A percentile compares a stretch with the other conserved stretches of the same genome.
phyloP scores from a whole-genome alignment of 2,888 invertebrate genomes.

The Trissolcus japonicus region DNA sequence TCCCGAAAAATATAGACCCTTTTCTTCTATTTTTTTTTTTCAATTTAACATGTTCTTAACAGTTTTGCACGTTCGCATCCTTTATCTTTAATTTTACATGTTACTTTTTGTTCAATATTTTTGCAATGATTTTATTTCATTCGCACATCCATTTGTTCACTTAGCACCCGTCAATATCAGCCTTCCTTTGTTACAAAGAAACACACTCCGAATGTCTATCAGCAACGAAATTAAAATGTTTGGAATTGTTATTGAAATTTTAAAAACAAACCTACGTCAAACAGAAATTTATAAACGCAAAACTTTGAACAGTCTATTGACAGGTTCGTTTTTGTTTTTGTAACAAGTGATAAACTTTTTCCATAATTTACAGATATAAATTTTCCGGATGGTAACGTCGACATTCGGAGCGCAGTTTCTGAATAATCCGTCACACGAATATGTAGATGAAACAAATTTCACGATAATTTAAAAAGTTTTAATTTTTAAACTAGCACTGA shows the following conservation, averaged over 20 bases:
- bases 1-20: conserved; percentile 55
- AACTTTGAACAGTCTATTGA: background rate
- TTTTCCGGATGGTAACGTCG: background rate
- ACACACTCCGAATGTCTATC: conserved; percentile 45
- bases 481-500: conserved; percentile 57
- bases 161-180: conserved; percentile 72
- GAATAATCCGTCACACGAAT: conserved; percentile 21
- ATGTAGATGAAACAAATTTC: conserved; percentile 52
- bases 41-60: conserved; percentile 40
- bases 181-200: conserved; percentile 67
- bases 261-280: background rate
- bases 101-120: conserved; percentile 31
- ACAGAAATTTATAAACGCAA: background rate
- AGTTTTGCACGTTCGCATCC: conserved; percentile 29
- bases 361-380: no score
- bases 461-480: conserved; percentile 53
- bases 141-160: conserved; percentile 62
- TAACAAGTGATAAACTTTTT: no score
- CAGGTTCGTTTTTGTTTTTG: no score
- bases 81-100: conserved; percentile 30
- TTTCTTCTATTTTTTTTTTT: conserved; percentile 42
- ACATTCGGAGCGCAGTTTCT: conserved; percentile 28
- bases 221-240: background rate
- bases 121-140: conserved; percentile 55
- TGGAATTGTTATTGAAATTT: background rate